Evolutionary conservation across 2,888 invertebrate species (phyloP), one percentile per base, ranked within the genome.

Genomic region (Phortica magna): DNA sequence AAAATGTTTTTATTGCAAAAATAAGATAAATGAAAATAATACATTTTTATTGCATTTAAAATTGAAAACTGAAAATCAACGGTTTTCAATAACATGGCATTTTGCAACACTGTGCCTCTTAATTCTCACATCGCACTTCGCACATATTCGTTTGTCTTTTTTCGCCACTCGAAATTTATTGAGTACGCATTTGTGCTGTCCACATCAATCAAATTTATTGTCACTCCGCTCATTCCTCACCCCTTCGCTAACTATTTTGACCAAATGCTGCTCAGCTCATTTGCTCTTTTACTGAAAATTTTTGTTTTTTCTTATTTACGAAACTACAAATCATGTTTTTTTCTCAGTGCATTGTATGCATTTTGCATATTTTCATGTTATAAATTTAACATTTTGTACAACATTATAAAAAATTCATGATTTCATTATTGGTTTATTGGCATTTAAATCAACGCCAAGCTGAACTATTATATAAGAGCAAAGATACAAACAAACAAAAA

Each of bases 131-230:
- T n/a, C 19, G 61, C 61, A 48, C 19, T 19, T 10, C 4, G 19
- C 43, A 42, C 10, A 7, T n/a, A 41, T n/a, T 70, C 9, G n/a
- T 19, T 42, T n/a, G 9, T 42, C 43, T 17, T 48, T 17, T 4
- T 17, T 41, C 43, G 17, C 19, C 5, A 48, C 48, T 70, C 68
- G 7, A 42, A 55, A 59, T 73, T 73, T 42, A 61, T 73, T 43
- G 73, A 80, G 75, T 64, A 39, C 73, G 78, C 75, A 72, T 80
- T 78, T 78, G 75, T 79, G 79, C 22, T 41, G 55, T 77, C 77
- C 77, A 81, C 80, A 81, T 80, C 80, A 81, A 81, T 80, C 80
- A 80, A 55, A 39, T 55, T 70, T 48, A 53, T 71, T 71, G 71
- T 12, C 12, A 17, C 22, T 22, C 7, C 48, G 48, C 14, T 9